Evolutionary conservation across 2,113 vertebrate genomes (phyloP), one percentile per base, ranked within the genome.

Genomic region (Crotalus viridis): DNA sequence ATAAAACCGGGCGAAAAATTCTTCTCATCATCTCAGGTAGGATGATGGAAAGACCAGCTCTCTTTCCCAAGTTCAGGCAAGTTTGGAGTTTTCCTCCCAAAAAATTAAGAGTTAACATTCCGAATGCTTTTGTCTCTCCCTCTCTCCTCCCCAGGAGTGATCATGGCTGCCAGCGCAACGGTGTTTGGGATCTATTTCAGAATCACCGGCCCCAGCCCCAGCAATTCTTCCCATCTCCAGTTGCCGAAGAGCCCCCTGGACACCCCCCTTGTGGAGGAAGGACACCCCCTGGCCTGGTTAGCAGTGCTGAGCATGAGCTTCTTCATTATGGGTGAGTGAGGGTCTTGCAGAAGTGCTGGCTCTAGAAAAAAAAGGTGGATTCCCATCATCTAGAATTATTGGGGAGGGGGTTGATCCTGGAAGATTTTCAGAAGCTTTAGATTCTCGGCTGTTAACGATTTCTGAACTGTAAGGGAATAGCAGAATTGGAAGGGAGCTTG

Each of bases 181-280:
- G 91, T 97, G 0, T 99, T 99, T 19, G 99, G 98, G 0, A 92
- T 98, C 87, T 99, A 99, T 95, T 99, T 99, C 96, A 98, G 97
- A 97, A 92, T 99, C 91, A 91, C 96, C 3, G 91, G 96, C 88
- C 89, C 94, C 0, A n/a, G 52, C 28, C 94, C 89, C 7, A 33
- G 69, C 96, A 97, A 98, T 93, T 91, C 97, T 56, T 97, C 97
- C 0, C 89, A 95, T 4, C 1, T 93, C 69, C 33, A 91, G 51
- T 10, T 96, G 26, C 81, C 43, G 43, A 89, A 12, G 17, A n/a
- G 22, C 0, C 56, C 87, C 0, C 2, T 94, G 19, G 95, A 89
- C 1, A 4, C 56, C 8, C 57, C 95, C 26, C 54, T 94, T 0
- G 0, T 26, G 8, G 91, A 56, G 26, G 56, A 96, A 24, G 92